phyloP scores from a whole-genome alignment of 2,797 vertebrate species.

The Petrocephalus sullivani region DNA sequence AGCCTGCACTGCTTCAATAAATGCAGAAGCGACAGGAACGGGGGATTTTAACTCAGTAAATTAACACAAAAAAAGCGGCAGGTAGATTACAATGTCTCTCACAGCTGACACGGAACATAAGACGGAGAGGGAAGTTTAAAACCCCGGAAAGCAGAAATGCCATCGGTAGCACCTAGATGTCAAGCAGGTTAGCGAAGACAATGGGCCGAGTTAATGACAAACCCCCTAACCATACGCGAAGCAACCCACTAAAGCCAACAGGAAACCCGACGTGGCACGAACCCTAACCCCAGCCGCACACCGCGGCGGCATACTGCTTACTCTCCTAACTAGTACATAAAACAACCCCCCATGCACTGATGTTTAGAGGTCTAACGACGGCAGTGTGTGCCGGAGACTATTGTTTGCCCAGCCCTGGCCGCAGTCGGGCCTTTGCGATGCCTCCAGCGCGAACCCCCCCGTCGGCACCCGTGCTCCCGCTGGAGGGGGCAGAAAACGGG shows the following conservation, averaged over 20 bases:
- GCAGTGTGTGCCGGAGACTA: not conserved
- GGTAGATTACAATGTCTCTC: not conserved
- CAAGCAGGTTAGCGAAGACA: not conserved
- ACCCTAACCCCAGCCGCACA: not conserved
- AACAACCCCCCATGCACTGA: not conserved
- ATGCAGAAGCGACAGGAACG: not conserved
- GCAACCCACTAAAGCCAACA: not conserved
- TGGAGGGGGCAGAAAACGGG: not conserved
- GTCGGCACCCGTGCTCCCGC: not conserved
- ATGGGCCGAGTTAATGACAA: not conserved
- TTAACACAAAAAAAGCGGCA: not conserved
- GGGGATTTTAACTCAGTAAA: not conserved
- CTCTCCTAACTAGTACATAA: not conserved
- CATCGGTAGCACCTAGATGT: not conserved
- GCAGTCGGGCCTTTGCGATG: not conserved
- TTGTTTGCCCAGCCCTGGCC: not conserved
- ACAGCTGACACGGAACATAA: not conserved
- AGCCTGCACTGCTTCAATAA: not conserved
- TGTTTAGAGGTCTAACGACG: not conserved
- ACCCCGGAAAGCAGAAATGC: not conserved
- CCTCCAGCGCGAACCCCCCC: not conserved
- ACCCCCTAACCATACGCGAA: not conserved
- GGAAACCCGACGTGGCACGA: not conserved
- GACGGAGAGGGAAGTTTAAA: not conserved
- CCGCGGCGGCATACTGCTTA: not conserved